These are phyloP conservation scores for Pandemis corylana DNA, from an alignment of 2,888 invertebrate genomes.

Conservation along the genomic window DNA sequence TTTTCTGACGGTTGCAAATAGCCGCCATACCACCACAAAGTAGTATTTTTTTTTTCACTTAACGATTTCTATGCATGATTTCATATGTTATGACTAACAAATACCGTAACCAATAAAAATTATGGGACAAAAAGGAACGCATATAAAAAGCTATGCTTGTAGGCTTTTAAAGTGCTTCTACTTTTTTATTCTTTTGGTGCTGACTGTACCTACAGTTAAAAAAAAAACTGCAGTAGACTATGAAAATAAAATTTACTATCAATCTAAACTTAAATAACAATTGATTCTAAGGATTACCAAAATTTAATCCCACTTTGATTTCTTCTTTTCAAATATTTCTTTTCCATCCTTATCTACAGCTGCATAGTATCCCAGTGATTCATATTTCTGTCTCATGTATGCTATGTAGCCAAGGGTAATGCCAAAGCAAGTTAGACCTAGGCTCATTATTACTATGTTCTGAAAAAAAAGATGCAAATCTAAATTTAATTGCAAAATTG, in stretches of 20 bases:
- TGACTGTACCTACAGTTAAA: neutral
- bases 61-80: no score
- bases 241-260: slow-evolving; percentile 4
- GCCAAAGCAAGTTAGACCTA: slow-evolving; percentile 91
- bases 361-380: slow-evolving; percentile 91
- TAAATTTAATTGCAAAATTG: no score
- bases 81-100: no score
- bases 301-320: slow-evolving; percentile 90
- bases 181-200: no score
- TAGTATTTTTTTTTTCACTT: no score
- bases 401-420: slow-evolving; percentile 91
- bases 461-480: slow-evolving; percentile 76
- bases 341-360: slow-evolving; percentile 92
- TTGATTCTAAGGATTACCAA: slow-evolving; percentile 2
- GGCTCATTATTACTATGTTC: slow-evolving; percentile 94
- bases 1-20: no score
- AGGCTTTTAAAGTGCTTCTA: no score
- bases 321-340: slow-evolving; percentile 89
- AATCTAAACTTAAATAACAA: slow-evolving; percentile 19
- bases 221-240: neutral
- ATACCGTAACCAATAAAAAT: no score
- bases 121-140: no score
- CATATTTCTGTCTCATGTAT: slow-evolving; percentile 93
- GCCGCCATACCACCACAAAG: no score
- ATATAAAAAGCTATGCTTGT: no score